These are phyloP conservation scores for Siphamia tubifer DNA, from an alignment of 2,113 vertebrate genomes.

Conservation along the genomic window DNA sequence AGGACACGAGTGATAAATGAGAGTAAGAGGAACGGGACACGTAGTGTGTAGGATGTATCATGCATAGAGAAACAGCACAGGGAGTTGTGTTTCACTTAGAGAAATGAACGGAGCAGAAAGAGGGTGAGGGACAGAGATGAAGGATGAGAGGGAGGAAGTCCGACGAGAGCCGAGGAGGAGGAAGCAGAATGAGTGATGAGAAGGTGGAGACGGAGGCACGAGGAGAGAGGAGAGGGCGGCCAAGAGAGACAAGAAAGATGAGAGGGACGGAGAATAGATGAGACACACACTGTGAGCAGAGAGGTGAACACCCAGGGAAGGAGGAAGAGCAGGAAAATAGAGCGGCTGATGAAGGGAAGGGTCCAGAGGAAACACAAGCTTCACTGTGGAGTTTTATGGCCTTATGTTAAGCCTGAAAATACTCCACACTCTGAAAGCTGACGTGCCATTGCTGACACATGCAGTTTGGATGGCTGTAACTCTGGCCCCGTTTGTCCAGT, in stretches of 20 bases:
- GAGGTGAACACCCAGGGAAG: conserved; percentile 25
- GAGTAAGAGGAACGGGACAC: background rate
- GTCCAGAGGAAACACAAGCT: conserved; percentile 2
- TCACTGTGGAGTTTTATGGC: background rate
- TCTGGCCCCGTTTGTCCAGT: too few relatives aligned
- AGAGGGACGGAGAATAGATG: conserved; percentile 21
- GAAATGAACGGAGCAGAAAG: conserved; percentile 26
- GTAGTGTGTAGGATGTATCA: conserved; percentile 1
- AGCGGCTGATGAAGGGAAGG: conserved; percentile 1
- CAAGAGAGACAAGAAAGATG: conserved; percentile 22
- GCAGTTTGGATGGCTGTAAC: too few relatives aligned
- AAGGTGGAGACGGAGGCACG: conserved; percentile 42
- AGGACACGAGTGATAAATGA: conserved; percentile 37
- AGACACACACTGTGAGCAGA: conserved; percentile 1
- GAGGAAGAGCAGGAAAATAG: background rate
- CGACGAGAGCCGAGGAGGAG: conserved; percentile 39
- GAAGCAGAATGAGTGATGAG: conserved; percentile 59
- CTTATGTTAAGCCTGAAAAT: background rate
- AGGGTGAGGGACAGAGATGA: conserved; percentile 33
- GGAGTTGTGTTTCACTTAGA: conserved; percentile 47
- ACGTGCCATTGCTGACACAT: too few relatives aligned
- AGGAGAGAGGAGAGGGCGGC: conserved; percentile 19
- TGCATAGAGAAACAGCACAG: conserved; percentile 16
- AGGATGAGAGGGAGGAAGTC: conserved; percentile 48
- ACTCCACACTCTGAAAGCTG: too few relatives aligned